A percentile compares a stretch with the other conserved stretches of the same genome.
Evolutionary conservation across 2,113 vertebrate genomes (phyloP).

Genomic region (Colius striatus): DNA sequence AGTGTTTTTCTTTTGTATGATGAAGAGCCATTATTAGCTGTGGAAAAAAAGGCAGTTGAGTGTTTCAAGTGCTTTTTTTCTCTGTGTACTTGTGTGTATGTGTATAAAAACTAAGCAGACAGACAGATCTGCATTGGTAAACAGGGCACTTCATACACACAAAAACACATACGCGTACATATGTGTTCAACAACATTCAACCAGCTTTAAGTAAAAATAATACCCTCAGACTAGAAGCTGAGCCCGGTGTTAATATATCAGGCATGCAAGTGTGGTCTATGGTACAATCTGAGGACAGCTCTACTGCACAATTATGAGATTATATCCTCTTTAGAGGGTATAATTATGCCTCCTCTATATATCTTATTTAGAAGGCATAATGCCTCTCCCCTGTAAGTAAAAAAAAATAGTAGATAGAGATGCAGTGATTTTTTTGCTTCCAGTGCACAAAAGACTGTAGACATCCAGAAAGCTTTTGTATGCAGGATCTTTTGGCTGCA

Average conservation of each 20-base stretch:
- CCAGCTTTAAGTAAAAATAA: conserved; percentile 64
- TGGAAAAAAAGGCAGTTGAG: conserved; percentile 25
- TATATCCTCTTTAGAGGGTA: conserved; percentile 46
- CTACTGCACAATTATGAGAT: conserved; percentile 50
- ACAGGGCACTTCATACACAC: conserved; percentile 36
- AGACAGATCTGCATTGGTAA: conserved; percentile 31
- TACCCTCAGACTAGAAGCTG: conserved; percentile 17
- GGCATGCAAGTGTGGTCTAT: conserved; percentile 39
- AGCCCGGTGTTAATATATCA: conserved; percentile 52
- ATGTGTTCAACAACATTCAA: conserved; percentile 48
- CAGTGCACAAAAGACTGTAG: background rate
- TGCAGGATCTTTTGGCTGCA: background rate
- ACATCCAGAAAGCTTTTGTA: conserved; percentile 10
- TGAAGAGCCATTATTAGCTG: conserved; percentile 53
- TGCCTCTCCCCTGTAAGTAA: background rate
- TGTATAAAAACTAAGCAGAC: conserved; percentile 46
- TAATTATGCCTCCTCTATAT: conserved; percentile 57
- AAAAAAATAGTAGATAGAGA: background rate
- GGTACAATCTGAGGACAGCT: conserved; percentile 64
- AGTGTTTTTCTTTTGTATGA: conserved; percentile 30
- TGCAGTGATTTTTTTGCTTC: background rate
- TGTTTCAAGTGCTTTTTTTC: conserved; percentile 60
- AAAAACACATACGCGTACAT: background rate
- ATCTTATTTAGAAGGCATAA: conserved; percentile 51
- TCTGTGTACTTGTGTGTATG: background rate